phyloP scores from a whole-genome alignment of 35 echinoderm and acorn worm species.

The Hemicentrotus pulcherrimus region DNA sequence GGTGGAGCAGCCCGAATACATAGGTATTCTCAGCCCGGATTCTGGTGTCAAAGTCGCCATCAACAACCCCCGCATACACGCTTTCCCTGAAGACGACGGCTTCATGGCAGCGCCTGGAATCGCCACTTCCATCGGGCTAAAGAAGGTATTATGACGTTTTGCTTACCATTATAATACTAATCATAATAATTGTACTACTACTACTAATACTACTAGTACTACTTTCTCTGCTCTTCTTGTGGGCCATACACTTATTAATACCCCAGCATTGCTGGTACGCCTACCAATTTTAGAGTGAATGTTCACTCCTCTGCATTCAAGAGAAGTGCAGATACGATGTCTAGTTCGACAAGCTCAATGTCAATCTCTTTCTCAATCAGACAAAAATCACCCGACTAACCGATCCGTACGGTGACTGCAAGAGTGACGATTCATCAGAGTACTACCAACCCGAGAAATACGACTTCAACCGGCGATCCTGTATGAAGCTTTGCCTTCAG shows the following conservation, averaged over 20 bases:
- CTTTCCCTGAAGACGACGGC: conserved; percentile 67
- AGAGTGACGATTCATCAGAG: neutral
- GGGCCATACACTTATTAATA: too few relatives aligned
- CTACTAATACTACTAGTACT: too few relatives aligned
- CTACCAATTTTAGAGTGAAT: too few relatives aligned
- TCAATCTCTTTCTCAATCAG: neutral
- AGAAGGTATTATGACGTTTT: conserved; percentile 47
- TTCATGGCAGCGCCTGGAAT: conserved; percentile 51
- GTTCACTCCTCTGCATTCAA: too few relatives aligned
- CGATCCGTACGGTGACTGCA: neutral
- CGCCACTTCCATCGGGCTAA: conserved; percentile 71
- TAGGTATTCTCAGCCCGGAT: conserved; percentile 70
- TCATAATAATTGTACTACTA: too few relatives aligned
- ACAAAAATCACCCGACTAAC: neutral
- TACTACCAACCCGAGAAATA: conserved; percentile 11
- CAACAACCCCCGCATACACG: conserved; percentile 11
- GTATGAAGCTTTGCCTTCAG: conserved; percentile 58
- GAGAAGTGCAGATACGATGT: too few relatives aligned
- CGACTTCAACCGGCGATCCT: conserved; percentile 56
- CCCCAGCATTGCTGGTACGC: too few relatives aligned
- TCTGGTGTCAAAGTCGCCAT: conserved; percentile 63
- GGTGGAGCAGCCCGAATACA: conserved; percentile 78
- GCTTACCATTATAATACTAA: too few relatives aligned
- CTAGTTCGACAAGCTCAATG: neutral
- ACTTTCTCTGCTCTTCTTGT: too few relatives aligned